A percentile compares a stretch with the other conserved stretches of the same genome.
phyloP scores from a whole-genome alignment of 2,797 vertebrate species.

The Columba guinea region DNA sequence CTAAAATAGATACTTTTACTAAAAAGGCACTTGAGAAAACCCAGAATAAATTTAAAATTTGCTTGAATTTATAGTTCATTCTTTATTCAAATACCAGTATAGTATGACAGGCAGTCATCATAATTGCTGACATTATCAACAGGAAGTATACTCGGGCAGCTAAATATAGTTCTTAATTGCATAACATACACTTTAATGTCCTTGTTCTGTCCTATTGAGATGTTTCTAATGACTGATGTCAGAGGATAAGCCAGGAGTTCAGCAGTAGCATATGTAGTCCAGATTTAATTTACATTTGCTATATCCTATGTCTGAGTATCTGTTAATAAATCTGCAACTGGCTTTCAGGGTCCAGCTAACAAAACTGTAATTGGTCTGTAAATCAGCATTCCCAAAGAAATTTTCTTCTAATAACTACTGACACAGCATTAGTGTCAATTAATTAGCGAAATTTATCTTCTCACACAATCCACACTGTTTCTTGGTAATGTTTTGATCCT shows the following conservation, averaged over 20 bases:
- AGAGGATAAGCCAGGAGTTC: slow-evolving; percentile 32
- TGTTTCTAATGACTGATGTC: slow-evolving; percentile 39
- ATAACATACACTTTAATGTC: slow-evolving; percentile 37
- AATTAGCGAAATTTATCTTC: slow-evolving; percentile 3
- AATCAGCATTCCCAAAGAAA: neutral
- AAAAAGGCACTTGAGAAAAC: neutral
- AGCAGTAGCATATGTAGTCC: slow-evolving; percentile 33
- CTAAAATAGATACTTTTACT: neutral
- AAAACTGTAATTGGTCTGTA: neutral
- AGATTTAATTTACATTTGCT: slow-evolving; percentile 37
- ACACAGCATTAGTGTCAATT: slow-evolving; percentile 1
- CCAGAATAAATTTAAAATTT: neutral
- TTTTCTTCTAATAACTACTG: neutral
- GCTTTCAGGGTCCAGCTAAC: neutral
- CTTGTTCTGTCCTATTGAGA: slow-evolving; percentile 36
- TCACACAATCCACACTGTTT: neutral
- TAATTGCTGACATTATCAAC: neutral
- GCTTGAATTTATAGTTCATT: neutral
- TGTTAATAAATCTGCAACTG: slow-evolving; percentile 53
- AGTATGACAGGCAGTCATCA: neutral
- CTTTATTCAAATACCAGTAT: neutral
- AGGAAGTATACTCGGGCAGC: neutral
- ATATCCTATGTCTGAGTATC: slow-evolving; percentile 31
- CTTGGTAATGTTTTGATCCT: slow-evolving; percentile 1
- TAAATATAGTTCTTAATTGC: slow-evolving; percentile 34